Conservation (phyloP, 2,888 invertebrate genomes). For the Invenusta paracnida region DNA sequence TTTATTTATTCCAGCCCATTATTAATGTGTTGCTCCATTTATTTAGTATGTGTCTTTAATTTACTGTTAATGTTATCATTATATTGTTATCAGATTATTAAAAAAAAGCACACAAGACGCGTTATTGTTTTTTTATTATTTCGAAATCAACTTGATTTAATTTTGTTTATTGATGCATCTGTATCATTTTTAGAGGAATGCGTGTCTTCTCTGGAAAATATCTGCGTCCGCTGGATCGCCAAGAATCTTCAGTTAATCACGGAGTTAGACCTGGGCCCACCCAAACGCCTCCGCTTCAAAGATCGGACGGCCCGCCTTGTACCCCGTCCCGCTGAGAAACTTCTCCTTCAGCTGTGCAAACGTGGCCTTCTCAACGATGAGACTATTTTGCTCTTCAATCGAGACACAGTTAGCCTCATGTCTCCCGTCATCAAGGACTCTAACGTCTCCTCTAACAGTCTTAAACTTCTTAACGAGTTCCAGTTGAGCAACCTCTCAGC, state of each 20-base stretch:
- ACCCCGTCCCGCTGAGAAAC: conserved; percentile 26
- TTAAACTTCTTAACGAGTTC: conserved; percentile 34
- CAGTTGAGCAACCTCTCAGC: conserved; percentile 17
- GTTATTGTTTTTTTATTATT: too few species aligned
- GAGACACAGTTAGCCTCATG: conserved; percentile 12
- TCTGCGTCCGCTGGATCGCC: conserved; percentile 33
- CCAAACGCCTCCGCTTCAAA: not conserved
- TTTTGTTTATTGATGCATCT: too few species aligned
- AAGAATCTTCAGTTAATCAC: conserved; percentile 30
- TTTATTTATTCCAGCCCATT: too few species aligned
- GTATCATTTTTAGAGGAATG: conserved; percentile 9
- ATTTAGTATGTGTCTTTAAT: too few species aligned
- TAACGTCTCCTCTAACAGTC: not conserved
- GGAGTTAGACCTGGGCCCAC: not conserved
- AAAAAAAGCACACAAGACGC: too few species aligned
- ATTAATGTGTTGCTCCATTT: too few species aligned
- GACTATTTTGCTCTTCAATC: conserved; percentile 13
- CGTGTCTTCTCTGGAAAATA: conserved; percentile 31
- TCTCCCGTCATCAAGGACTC: conserved; percentile 35
- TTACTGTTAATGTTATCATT: too few species aligned
- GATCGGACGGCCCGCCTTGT: not conserved
- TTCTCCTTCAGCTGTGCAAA: conserved; percentile 35
- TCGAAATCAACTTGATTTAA: too few species aligned
- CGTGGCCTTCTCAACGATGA: conserved; percentile 23
- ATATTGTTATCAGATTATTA: too few species aligned